A percentile compares a stretch with the other conserved stretches of the same genome.
phyloP scores from a whole-genome alignment of 2,888 invertebrate species.

The Caenorhabditis sinica region DNA sequence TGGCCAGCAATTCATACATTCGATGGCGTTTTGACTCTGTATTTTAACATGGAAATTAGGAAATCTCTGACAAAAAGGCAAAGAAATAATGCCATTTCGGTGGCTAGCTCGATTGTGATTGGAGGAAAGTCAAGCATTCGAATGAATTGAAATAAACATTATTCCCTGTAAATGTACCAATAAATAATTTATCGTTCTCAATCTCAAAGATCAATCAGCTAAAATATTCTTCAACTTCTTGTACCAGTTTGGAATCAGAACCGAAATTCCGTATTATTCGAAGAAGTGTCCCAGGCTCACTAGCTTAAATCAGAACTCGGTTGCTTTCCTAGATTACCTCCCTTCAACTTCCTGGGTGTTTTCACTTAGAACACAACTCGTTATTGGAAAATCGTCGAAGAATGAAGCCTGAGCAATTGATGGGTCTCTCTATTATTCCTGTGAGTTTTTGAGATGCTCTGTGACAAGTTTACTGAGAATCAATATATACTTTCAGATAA shows the following conservation, averaged over 20 bases:
- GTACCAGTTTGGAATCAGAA: too few relatives aligned
- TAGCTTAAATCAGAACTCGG: neutral
- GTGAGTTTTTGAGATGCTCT: neutral
- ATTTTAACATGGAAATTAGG: slow-evolving; percentile 3
- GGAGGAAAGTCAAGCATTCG: neutral
- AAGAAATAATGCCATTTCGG: neutral
- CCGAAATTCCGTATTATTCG: too few relatives aligned
- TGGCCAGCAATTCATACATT: slow-evolving; percentile 6
- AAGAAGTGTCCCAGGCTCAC: too few relatives aligned
- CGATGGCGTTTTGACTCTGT: slow-evolving; percentile 4
- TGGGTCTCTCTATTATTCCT: slow-evolving; percentile 25
- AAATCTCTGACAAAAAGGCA: neutral
- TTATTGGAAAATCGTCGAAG: neutral
- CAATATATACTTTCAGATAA: slow-evolving; percentile 8
- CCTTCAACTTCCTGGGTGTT: neutral
- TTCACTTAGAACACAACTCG: neutral
- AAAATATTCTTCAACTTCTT: too few relatives aligned
- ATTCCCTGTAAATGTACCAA: neutral
- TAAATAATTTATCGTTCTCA: neutral
- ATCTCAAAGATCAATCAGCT: too few relatives aligned
- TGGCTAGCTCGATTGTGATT: neutral
- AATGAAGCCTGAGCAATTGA: slow-evolving; percentile 29
- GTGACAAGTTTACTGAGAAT: neutral
- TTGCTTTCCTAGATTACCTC: neutral
- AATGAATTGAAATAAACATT: neutral